These are phyloP conservation scores for Pachymerium ferrugineum DNA, from an alignment of 2,888 invertebrate species.

Conservation along the genomic window DNA sequence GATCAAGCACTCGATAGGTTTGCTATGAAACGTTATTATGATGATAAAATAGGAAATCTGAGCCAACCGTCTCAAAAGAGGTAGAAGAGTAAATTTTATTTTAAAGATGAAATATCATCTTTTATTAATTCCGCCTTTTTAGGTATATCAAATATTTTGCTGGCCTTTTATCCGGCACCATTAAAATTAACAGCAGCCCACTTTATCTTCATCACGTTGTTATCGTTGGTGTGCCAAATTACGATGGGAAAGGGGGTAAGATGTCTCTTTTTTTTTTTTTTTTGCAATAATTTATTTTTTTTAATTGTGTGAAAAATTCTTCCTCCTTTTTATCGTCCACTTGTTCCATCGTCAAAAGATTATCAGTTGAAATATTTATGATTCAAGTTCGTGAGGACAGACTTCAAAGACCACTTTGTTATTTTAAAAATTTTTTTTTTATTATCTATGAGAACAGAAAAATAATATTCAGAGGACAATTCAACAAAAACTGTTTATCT, in stretches of 20 bases:
- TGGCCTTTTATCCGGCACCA: constrained; percentile 78
- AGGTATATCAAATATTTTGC: constrained; percentile 91
- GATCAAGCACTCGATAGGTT: constrained; percentile 76
- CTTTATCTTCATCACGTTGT: constrained; percentile 79
- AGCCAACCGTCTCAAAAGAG: constrained; percentile 69
- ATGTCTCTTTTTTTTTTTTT: constrained; percentile 32
- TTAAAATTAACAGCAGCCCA: constrained; percentile 80
- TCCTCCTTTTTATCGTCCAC: neutral
- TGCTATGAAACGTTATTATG: constrained; percentile 85
- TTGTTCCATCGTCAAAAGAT: neutral
- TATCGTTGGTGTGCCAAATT: constrained; percentile 75
- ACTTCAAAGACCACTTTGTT: constrained; percentile 1
- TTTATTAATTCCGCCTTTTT: neutral
- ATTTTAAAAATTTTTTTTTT: neutral
- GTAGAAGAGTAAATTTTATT: constrained; percentile 47
- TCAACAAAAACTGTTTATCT: too few species aligned
- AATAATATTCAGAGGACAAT: too few species aligned
- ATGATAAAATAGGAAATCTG: constrained; percentile 67
- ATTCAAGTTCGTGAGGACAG: neutral
- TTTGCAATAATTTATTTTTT: neutral
- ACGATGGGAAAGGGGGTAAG: constrained; percentile 55
- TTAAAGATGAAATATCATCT: neutral
- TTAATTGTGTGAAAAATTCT: neutral
- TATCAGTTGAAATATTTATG: constrained; percentile 7
- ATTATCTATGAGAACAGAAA: neutral